Percentiles rank a stretch among this genome's conserved stretches.
Conservation (phyloP, 2,888 invertebrate genomes). For the Hyppa rectilinea region DNA sequence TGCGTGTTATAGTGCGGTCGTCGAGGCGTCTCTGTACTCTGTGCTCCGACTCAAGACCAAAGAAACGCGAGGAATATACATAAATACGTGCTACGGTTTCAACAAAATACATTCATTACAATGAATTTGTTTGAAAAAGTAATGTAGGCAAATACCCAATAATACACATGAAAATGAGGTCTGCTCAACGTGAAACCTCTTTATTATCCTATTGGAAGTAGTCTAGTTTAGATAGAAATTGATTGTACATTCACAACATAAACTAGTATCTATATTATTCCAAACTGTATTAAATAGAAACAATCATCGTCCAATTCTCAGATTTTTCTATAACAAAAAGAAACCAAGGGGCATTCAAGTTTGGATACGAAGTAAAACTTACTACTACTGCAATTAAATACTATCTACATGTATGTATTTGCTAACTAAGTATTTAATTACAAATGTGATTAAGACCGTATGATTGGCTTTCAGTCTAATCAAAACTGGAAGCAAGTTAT, state of each 20-base stretch:
- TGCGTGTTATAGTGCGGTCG: too few species aligned
- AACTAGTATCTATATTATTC: neutral
- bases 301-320: neutral
- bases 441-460: neutral
- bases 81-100: conserved; percentile 7
- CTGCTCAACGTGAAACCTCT: neutral
- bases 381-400: neutral
- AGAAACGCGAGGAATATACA: conserved; percentile 7
- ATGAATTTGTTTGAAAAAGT: too few species aligned
- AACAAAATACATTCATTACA: too few species aligned
- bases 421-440: neutral
- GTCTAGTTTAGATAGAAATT: neutral
- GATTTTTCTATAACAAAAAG: neutral
- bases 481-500: neutral
- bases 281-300: neutral
- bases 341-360: neutral
- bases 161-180: neutral
- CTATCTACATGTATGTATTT: neutral
- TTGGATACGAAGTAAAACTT: neutral
- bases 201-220: too few species aligned
- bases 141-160: neutral
- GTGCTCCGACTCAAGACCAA: neutral
- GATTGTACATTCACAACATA: neutral
- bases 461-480: too few species aligned
- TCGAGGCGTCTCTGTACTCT: neutral